Percentiles rank a stretch among this genome's conserved stretches.
These are phyloP conservation scores for Diprion similis DNA, from an alignment of 1,140 invertebrate species.

Conservation along the genomic window DNA sequence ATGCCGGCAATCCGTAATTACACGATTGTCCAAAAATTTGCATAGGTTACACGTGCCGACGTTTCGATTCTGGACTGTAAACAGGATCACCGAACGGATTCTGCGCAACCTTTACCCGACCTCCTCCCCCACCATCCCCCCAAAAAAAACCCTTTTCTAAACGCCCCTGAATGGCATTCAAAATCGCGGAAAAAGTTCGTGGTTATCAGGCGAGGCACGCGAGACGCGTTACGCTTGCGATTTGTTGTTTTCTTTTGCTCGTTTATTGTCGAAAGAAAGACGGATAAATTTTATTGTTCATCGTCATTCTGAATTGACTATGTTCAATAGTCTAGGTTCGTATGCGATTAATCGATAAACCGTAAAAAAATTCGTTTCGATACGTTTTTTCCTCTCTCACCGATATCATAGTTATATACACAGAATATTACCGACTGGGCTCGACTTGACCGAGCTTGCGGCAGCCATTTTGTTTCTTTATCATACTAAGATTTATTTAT, in stretches of 20 bases:
- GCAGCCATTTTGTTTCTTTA: no score
- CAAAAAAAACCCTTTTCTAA: not conserved
- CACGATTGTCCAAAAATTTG: constrained; percentile 50
- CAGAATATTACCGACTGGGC: no score
- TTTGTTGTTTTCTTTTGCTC: not conserved
- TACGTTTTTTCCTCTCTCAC: no score
- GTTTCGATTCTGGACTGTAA: constrained; percentile 33
- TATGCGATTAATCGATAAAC: no score
- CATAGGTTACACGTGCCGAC: constrained; percentile 39
- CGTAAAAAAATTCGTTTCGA: no score
- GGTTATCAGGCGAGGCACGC: not conserved
- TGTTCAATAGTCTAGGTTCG: no score
- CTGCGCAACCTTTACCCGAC: not conserved
- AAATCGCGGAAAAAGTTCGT: not conserved
- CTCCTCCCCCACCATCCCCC: not conserved
- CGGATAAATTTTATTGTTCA: no score
- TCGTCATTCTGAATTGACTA: no score
- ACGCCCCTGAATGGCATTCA: not conserved
- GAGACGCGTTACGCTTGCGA: not conserved
- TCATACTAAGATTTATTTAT: no score
- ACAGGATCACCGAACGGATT: not conserved
- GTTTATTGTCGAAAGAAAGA: no score
- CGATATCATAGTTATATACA: no score
- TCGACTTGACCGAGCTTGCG: no score
- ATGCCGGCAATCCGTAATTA: constrained; percentile 39